A percentile compares a stretch with the other conserved stretches of the same genome.
phyloP scores from a whole-genome alignment of 2,797 vertebrate species.

The Sebastiscus albofasciatus region DNA sequence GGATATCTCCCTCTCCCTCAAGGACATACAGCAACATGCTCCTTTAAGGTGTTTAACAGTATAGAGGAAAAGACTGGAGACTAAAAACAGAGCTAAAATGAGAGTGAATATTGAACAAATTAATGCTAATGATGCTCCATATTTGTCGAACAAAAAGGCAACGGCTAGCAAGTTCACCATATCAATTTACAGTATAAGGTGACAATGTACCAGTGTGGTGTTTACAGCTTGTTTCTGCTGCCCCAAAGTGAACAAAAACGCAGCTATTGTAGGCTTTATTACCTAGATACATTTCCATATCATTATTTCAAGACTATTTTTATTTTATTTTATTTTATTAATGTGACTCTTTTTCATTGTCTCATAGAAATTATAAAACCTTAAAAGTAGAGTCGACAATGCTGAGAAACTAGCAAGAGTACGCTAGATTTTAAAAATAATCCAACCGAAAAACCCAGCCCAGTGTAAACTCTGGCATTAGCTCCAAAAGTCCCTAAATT shows the following conservation, averaged over 20 bases:
- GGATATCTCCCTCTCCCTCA: constrained; percentile 60
- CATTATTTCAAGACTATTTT: not conserved
- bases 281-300: not conserved
- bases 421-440: no score
- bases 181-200: no score
- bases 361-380: not conserved
- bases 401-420: no score
- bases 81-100: not conserved
- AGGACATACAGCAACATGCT: constrained; percentile 33
- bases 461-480: no score
- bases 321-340: not conserved
- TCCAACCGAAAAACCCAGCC: no score
- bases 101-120: not conserved
- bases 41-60: not conserved
- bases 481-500: no score
- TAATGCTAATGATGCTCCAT: not conserved
- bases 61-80: not conserved
- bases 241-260: not conserved
- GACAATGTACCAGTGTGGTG: not conserved
- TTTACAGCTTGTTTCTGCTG: not conserved
- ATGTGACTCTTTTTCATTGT: not conserved
- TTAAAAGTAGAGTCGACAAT: not conserved
- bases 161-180: no score
- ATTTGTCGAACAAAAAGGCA: not conserved
- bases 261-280: not conserved